phyloP scores from a whole-genome alignment of 1,140 invertebrate species.

The Meloidogyne exigua region DNA sequence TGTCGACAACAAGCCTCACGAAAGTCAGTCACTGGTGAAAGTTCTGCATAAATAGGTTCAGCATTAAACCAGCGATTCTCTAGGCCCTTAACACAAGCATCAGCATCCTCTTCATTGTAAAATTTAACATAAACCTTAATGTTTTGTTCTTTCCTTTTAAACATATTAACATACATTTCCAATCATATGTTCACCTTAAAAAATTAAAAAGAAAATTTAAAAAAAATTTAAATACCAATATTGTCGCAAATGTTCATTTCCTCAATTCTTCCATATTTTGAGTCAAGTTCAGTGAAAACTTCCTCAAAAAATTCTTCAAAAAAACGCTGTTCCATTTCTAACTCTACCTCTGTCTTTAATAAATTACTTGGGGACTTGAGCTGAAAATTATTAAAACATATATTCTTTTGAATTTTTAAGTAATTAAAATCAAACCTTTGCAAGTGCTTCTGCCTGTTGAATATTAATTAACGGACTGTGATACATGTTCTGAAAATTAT shows the following conservation, averaged over 20 bases:
- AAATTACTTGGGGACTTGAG: not conserved
- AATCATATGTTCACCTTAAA: slow-evolving; percentile 75
- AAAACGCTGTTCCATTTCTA: slow-evolving; percentile 96
- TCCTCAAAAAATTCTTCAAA: slow-evolving; percentile 99
- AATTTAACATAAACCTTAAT: slow-evolving; percentile 71
- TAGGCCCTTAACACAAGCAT: slow-evolving; percentile 89
- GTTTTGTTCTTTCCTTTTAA: not conserved
- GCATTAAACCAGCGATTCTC: slow-evolving; percentile 98
- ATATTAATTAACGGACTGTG: slow-evolving; percentile 54
- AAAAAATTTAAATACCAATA: slow-evolving; percentile 71
- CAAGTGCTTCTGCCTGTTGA: slow-evolving; percentile 46
- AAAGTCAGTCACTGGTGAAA: slow-evolving; percentile 97
- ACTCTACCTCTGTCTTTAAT: slow-evolving; percentile 31
- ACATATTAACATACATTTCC: slow-evolving; percentile 48
- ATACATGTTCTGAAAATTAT: slow-evolving; percentile 35
- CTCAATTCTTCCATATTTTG: slow-evolving; percentile 94
- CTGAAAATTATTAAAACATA: slow-evolving; percentile 14
- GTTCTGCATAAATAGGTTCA: slow-evolving; percentile 92
- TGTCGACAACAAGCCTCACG: slow-evolving; percentile 96
- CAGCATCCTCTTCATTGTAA: slow-evolving; percentile 94
- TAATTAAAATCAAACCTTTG: slow-evolving; percentile 29
- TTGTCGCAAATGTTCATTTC: slow-evolving; percentile 99
- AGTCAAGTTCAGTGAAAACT: slow-evolving; percentile 95
- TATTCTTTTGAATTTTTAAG: too few relatives aligned
- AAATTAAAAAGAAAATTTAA: not conserved